Percentiles rank a stretch among this genome's conserved stretches.
These are phyloP conservation scores for Sympetrum striolatum DNA, from an alignment of 2,888 invertebrate genomes.

Conservation along the genomic window DNA sequence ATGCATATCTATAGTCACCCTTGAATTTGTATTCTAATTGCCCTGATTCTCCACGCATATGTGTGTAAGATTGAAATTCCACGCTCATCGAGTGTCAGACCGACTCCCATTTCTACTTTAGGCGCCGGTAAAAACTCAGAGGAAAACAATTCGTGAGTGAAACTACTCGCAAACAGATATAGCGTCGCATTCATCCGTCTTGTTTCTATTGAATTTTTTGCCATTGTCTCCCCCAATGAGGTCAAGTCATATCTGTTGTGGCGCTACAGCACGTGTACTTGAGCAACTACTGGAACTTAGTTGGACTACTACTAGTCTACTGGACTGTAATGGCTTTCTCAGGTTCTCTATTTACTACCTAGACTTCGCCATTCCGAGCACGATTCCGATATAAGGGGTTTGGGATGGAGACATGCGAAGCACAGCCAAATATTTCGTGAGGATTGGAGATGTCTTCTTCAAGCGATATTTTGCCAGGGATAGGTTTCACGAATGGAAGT, in stretches of 20 bases:
- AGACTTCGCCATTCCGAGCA: not conserved
- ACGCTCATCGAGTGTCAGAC: too few relatives aligned
- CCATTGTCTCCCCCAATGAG: not conserved
- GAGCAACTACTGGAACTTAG: not conserved
- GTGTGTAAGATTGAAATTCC: too few relatives aligned
- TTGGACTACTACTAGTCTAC: too few relatives aligned
- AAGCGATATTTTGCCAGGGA: too few relatives aligned
- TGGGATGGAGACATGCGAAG: not conserved
- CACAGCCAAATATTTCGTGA: too few relatives aligned
- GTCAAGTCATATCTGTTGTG: not conserved
- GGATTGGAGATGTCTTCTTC: too few relatives aligned
- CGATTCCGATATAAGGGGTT: not conserved
- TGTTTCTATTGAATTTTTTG: not conserved
- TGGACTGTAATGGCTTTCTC: not conserved
- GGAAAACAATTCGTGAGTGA: not conserved
- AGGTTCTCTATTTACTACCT: not conserved
- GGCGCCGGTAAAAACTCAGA: not conserved
- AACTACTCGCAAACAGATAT: not conserved
- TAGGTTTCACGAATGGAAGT: too few relatives aligned
- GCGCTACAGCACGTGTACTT: not conserved
- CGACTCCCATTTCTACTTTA: too few relatives aligned
- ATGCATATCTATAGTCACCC: too few relatives aligned
- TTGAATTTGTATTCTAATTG: too few relatives aligned
- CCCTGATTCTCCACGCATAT: too few relatives aligned
- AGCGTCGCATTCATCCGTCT: not conserved